A percentile compares a stretch with the other conserved stretches of the same genome.
Evolutionary conservation across 2,797 vertebrate genomes (phyloP).

Genomic region (Trachops cirrhosus): DNA sequence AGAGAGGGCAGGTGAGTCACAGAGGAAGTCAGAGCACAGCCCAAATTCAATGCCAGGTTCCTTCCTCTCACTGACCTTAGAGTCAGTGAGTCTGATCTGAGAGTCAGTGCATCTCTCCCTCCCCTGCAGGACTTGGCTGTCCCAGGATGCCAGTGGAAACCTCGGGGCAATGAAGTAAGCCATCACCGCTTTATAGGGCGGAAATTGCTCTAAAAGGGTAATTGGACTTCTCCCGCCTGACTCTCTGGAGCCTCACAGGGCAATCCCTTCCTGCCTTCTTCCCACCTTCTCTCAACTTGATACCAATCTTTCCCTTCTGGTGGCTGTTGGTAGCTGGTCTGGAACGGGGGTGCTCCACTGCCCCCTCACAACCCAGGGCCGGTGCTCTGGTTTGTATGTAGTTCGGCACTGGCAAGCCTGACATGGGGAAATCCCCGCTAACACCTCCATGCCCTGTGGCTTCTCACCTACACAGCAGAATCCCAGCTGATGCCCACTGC

Average conservation of each 20-base stretch:
- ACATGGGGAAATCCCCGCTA: neutral
- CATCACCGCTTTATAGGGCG: constrained; percentile 33
- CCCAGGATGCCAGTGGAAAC: constrained; percentile 42
- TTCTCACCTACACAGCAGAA: neutral
- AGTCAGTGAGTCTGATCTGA: neutral
- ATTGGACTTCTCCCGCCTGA: neutral
- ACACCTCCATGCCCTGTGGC: neutral
- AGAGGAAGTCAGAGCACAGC: neutral
- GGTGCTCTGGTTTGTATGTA: neutral
- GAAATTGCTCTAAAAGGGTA: constrained; percentile 50
- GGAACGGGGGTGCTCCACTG: neutral
- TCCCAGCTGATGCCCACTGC: neutral
- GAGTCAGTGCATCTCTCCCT: neutral
- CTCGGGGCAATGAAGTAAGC: constrained; percentile 1
- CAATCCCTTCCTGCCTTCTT: neutral
- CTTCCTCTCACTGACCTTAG: neutral
- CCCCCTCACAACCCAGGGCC: neutral
- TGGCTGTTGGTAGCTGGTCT: neutral
- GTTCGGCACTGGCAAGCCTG: neutral
- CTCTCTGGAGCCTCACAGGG: neutral
- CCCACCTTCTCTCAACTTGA: neutral
- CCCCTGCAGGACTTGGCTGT: neutral
- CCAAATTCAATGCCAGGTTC: neutral
- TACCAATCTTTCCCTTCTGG: neutral
- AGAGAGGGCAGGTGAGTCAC: constrained; percentile 44